Conservation (phyloP, 2,888 invertebrate genomes). For the Oxycera nigricornis region DNA sequence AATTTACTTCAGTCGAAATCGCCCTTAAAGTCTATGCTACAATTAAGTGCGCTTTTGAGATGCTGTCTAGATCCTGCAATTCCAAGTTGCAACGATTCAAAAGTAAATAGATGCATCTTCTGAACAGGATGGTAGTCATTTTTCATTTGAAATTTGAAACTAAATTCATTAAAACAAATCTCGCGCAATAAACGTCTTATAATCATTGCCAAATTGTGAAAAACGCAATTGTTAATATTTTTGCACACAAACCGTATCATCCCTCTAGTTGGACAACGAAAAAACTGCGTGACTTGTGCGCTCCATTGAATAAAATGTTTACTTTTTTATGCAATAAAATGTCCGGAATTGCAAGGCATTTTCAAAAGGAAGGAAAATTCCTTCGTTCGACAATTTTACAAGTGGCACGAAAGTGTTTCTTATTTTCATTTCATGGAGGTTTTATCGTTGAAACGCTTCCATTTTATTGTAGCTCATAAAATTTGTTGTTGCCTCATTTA, state of each 20-base stretch:
- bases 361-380: neutral
- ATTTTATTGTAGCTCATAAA: constrained; percentile 44
- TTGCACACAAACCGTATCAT: neutral
- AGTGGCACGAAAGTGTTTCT: constrained; percentile 35
- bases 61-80: too few species aligned
- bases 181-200: neutral
- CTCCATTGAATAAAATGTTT: constrained; percentile 11
- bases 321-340: constrained; percentile 20
- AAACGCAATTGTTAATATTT: too few species aligned
- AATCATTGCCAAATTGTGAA: too few species aligned
- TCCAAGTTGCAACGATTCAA: too few species aligned
- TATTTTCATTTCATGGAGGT: constrained; percentile 43
- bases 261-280: neutral
- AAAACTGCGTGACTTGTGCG: neutral
- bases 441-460: constrained; percentile 42
- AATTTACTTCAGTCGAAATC: constrained; percentile 16
- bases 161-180: too few species aligned
- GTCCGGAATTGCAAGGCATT: constrained; percentile 17
- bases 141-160: too few species aligned
- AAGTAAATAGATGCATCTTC: too few species aligned
- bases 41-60: neutral
- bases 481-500: constrained; percentile 45
- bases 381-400: constrained; percentile 24
- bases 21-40: neutral
- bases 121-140: too few species aligned